These are phyloP conservation scores for Marmota monax DNA, from an alignment of 2,113 vertebrate species.

Conservation along the genomic window DNA sequence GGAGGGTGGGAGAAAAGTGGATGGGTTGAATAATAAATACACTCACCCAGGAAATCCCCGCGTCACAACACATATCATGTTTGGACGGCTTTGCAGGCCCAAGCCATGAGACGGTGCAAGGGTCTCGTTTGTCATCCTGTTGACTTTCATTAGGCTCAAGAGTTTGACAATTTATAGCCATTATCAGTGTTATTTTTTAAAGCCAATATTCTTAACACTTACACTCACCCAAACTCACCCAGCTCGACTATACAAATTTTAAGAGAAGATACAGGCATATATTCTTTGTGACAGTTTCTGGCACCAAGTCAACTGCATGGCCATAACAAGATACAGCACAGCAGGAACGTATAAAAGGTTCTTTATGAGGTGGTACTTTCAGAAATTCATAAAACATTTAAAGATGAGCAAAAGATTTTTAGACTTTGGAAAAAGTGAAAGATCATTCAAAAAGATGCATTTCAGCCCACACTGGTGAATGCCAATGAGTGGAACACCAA, in stretches of 20 bases:
- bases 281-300: constrained; percentile 56
- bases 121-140: constrained; percentile 53
- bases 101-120: not conserved
- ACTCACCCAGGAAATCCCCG: not conserved
- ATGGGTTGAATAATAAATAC: constrained; percentile 39
- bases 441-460: not conserved
- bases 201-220: constrained; percentile 59
- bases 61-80: not conserved
- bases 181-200: constrained; percentile 61
- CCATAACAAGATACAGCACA: constrained; percentile 43
- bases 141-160: constrained; percentile 74
- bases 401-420: constrained; percentile 59
- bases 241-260: constrained; percentile 66
- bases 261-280: constrained; percentile 51
- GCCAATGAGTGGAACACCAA: not conserved
- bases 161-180: constrained; percentile 63
- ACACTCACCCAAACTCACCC: not conserved
- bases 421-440: not conserved
- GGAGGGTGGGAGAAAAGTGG: constrained; percentile 39
- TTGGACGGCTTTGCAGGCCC: constrained; percentile 50
- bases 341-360: constrained; percentile 29
- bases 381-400: constrained; percentile 57
- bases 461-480: not conserved
- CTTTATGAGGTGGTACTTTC: constrained; percentile 52
- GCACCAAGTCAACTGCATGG: constrained; percentile 14